These are phyloP conservation scores for Eumeta japonica DNA, from an alignment of 1,140 invertebrate species.

Conservation along the genomic window DNA sequence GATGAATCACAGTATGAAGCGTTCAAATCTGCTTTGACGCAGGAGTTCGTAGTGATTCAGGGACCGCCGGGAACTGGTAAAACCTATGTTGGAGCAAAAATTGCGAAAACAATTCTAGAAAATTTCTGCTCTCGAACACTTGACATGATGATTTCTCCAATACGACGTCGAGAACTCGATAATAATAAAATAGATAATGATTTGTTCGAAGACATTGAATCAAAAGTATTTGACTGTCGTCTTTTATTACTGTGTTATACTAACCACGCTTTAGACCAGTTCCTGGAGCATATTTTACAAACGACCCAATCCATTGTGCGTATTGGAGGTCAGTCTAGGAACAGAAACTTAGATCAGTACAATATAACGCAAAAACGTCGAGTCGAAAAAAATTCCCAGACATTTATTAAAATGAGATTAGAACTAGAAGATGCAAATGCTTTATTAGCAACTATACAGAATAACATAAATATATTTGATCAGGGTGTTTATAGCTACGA, in stretches of 20 bases:
- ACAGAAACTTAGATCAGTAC: conserved; percentile 54
- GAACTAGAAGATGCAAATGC: conserved; percentile 7
- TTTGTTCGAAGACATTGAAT: too few relatives aligned
- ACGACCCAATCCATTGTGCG: conserved; percentile 64
- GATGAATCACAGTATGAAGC: conserved; percentile 63
- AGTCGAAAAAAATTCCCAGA: conserved; percentile 25
- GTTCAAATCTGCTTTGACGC: conserved; percentile 59
- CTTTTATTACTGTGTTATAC: conserved; percentile 82
- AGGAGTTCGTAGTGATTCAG: conserved; percentile 75
- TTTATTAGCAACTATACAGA: conserved; percentile 16
- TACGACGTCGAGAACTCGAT: too few relatives aligned
- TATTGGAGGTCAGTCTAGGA: conserved; percentile 72
- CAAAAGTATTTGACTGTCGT: conserved; percentile 48
- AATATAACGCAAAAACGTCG: conserved; percentile 46
- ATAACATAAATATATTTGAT: conserved; percentile 17
- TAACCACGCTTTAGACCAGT: conserved; percentile 88
- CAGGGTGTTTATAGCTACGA: conserved; percentile 18
- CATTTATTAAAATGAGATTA: conserved; percentile 5
- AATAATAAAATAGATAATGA: too few relatives aligned
- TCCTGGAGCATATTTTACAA: conserved; percentile 70
- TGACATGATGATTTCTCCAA: too few relatives aligned
- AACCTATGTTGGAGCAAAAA: conserved; percentile 74
- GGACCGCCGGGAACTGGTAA: conserved; percentile 81
- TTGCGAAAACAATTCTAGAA: conserved; percentile 61
- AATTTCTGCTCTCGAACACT: conserved; percentile 41